Evolutionary conservation across 1,140 invertebrate species (phyloP).

Genomic region (Pseudobourletiella spinata): DNA sequence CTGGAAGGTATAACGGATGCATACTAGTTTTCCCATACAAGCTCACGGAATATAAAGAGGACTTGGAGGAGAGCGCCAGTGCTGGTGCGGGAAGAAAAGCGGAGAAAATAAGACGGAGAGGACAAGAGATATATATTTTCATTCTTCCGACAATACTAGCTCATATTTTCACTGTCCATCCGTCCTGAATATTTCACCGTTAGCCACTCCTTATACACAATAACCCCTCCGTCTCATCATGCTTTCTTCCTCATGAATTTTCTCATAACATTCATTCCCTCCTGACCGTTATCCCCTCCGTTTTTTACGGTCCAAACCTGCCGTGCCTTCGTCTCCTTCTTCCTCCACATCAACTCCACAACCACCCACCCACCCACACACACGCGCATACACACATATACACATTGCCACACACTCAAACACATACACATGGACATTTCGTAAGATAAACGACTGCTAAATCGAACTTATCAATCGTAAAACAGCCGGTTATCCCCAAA

Average conservation of each 20-base stretch:
- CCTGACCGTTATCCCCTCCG: neutral
- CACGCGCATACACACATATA: too few relatives aligned
- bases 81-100: neutral
- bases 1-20: too few relatives aligned
- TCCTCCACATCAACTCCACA: neutral
- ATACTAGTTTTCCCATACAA: too few relatives aligned
- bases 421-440: neutral
- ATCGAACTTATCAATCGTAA: too few relatives aligned
- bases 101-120: neutral
- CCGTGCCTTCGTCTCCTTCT: too few relatives aligned
- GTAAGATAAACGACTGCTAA: too few relatives aligned
- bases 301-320: too few relatives aligned
- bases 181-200: slow-evolving; percentile 9
- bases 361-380: too few relatives aligned
- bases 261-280: neutral
- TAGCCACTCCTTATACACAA: slow-evolving; percentile 3
- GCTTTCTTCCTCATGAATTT: neutral
- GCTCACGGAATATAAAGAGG: neutral
- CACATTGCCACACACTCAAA: neutral
- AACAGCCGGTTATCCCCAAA: too few relatives aligned
- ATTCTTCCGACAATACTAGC: neutral
- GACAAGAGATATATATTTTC: slow-evolving; percentile 6
- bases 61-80: neutral
- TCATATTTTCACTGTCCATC: slow-evolving; percentile 13
- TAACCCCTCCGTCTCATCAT: neutral